Evolutionary conservation across 2,888 invertebrate species (phyloP), one percentile per base, ranked within the genome.

Genomic region (Altica lythri): DNA sequence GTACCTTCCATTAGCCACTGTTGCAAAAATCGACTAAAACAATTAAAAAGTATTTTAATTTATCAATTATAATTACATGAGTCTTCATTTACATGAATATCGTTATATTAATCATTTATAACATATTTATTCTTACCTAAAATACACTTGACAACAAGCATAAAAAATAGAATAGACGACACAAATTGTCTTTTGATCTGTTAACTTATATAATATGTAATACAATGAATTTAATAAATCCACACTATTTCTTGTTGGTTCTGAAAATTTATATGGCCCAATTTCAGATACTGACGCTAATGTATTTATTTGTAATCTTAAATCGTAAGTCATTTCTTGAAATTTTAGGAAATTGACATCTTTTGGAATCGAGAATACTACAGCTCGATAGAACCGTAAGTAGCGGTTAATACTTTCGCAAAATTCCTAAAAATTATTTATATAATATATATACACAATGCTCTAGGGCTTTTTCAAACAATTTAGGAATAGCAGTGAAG

Each of bases 1-100:
- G 84, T 82, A 0, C 95, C 95, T 71, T 92, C 88, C 68, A 92
- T 89, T 55, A 95, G 84, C 87, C 95, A 95, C 54, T 86, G 83
- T 68, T 90, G 85, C 25, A 95, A 80, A 70, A 90, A 85, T 54
- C 85, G 84, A 68, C 57, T 77, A 67, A 58, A 67, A 64, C 8
- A 12, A 34, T 19, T 2, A 1, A 32, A 5, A 30, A 9, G 22
- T 19, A 34, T 42, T 9, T 25, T 16, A 9, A 13, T 2, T 13
- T 22, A 8, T 8, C 22, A 12, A n/a, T 44, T 10, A 10, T 2
- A 12, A 42, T 45, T 1, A 37, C 8, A 8, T 9, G 9, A 5
- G 17, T 14, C 9, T 13, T 22, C 6, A 9, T 27, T n/a, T 5
- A 27, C 6, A 27, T 2, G 6, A 6, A 27, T 27, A 27, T n/a